Base-by-base conservation (phyloP, 2,797 vertebrate species). In the Acomys russatus region DNA sequence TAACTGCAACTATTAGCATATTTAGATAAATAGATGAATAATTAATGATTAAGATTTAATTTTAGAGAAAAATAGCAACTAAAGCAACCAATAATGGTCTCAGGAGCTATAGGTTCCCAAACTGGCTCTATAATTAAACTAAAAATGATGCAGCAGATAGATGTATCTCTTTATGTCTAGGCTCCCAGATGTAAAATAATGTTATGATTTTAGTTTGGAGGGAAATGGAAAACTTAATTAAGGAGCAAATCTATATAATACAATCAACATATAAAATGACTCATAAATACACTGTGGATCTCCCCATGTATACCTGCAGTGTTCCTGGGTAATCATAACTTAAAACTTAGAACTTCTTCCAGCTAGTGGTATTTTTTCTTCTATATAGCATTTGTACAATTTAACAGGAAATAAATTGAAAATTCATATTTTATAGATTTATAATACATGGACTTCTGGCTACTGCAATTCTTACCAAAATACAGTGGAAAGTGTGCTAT, bases 391-490 rank as follows among this genome's bases (percentile, higher is more conserved):
- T 64, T 17, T 28, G 9, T 88, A 1, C 1, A 61, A 35, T 68
- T 83, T 76, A 68, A 33, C 51, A 66, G 11, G 28, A 12, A 88
- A 78, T 87, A 56, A 93, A 49, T 89, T 49, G 12, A 88, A 90
- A 90, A 77, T 92, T 25, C 17, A 63, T 64, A 7, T 73, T 74
- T 88, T 80, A 71, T 12, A 33, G 2, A 56, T 88, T 92, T 4
- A 71, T 51, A 17, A 20, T 71, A 87, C 54, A 8, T 83, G 61
- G 2, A 78, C 68, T 8, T 9, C 70, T 78, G 68, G 49, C 0
- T 82, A 10, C 70, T 82, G 77, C 63, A 90, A 92, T 88, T 92
- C 3, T 88, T 71, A 68, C 9, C 30, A 88, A 86, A 92, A 94
- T 85, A 30, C 11, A 78, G 30, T 25, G 20, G 51, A 25, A 51